A percentile compares a stretch with the other conserved stretches of the same genome.
These are phyloP conservation scores for Oedothorax gibbosus DNA, from an alignment of 1,140 invertebrate genomes.

Conservation along the genomic window DNA sequence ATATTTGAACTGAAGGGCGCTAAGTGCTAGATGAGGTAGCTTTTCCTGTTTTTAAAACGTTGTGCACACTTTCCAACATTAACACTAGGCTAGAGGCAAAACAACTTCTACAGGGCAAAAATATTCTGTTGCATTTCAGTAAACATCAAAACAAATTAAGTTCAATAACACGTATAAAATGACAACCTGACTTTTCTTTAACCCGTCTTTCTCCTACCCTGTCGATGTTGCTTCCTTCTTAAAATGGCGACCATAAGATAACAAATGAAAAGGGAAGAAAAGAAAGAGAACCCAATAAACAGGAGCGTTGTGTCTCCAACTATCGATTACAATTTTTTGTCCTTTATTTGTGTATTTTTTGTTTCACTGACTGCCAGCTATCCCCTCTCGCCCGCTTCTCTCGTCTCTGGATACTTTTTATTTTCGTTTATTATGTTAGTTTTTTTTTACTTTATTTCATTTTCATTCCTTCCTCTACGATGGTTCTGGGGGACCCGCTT, in stretches of 20 bases:
- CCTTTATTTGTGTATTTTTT: background rate
- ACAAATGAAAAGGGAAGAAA: conserved; percentile 58
- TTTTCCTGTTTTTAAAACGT: too few species aligned
- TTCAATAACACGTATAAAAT: too few species aligned
- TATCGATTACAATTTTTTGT: conserved; percentile 57
- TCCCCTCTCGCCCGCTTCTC: background rate
- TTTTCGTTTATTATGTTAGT: conserved; percentile 38
- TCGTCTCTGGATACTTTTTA: conserved; percentile 24
- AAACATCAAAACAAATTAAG: too few species aligned
- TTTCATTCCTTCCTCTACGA: too few species aligned
- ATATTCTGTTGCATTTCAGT: too few species aligned
- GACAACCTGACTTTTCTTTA: conserved; percentile 44
- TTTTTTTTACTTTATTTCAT: too few species aligned
- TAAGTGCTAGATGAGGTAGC: too few species aligned
- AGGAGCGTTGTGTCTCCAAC: conserved; percentile 45
- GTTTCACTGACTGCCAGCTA: background rate
- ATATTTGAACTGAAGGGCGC: too few species aligned
- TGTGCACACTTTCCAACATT: too few species aligned
- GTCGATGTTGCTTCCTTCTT: conserved; percentile 28
- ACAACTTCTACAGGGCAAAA: too few species aligned
- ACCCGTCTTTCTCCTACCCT: conserved; percentile 9
- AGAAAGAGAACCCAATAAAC: conserved; percentile 57
- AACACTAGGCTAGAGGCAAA: too few species aligned
- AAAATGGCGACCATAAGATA: conserved; percentile 60
- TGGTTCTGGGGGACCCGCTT: too few species aligned